A percentile compares a stretch with the other conserved stretches of the same genome.
Conservation (phyloP, 2,113 vertebrate species). For the Edolisoma coerulescens region DNA sequence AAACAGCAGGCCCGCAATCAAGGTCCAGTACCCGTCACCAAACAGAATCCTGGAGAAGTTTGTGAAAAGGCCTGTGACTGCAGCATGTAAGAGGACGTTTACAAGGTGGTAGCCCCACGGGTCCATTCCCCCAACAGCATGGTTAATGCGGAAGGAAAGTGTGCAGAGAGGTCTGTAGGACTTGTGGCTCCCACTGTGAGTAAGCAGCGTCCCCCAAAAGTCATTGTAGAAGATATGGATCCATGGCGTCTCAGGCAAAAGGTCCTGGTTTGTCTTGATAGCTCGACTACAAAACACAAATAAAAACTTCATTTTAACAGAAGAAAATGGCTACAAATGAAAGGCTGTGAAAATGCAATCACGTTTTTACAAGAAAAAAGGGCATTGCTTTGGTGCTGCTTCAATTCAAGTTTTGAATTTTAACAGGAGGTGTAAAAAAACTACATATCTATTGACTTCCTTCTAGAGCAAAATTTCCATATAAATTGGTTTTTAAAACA, state of each 20-base stretch:
- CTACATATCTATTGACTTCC: constrained; percentile 53
- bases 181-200: constrained; percentile 98
- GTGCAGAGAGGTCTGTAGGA: constrained; percentile 96
- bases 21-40: constrained; percentile 88
- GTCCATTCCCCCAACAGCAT: constrained; percentile 87
- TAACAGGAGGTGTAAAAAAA: constrained; percentile 39
- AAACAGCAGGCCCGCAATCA: constrained; percentile 91
- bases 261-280: constrained; percentile 98
- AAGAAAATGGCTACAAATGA: not conserved
- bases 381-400: not conserved
- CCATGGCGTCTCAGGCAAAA: constrained; percentile 96
- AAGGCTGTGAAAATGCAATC: not conserved
- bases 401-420: constrained; percentile 61
- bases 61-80: constrained; percentile 89
- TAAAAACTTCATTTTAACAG: constrained; percentile 12
- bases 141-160: constrained; percentile 94
- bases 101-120: constrained; percentile 96
- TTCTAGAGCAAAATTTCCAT: constrained; percentile 73
- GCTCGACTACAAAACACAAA: constrained; percentile 84
- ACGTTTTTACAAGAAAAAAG: not conserved
- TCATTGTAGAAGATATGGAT: constrained; percentile 97
- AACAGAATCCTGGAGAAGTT: constrained; percentile 88
- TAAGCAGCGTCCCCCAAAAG: constrained; percentile 97
- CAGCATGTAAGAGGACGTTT: constrained; percentile 87
- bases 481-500: constrained; percentile 77